A percentile compares a stretch with the other conserved stretches of the same genome.
Conservation (phyloP, 2,888 invertebrate species). For the Pomacea canaliculata region DNA sequence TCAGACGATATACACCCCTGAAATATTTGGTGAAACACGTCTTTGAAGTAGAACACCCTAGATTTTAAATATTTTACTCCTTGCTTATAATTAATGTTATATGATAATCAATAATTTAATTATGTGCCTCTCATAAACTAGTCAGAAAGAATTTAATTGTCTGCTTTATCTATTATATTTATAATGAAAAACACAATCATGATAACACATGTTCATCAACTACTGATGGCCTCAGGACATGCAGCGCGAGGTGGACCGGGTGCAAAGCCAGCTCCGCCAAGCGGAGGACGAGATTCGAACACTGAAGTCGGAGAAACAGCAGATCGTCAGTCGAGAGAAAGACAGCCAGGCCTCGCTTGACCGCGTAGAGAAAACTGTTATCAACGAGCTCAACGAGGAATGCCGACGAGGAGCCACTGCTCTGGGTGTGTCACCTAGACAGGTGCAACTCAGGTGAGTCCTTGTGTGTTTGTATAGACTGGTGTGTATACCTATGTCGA, state of each 20-base stretch:
- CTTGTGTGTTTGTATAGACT: not conserved
- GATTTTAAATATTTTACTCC: too few species aligned
- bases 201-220: too few species aligned
- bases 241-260: conserved; percentile 49
- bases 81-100: too few species aligned
- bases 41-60: too few species aligned
- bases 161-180: too few species aligned
- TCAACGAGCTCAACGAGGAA: conserved; percentile 65
- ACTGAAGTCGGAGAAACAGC: conserved; percentile 48
- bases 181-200: too few species aligned
- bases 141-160: too few species aligned
- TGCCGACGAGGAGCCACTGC: conserved; percentile 58
- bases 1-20: not conserved
- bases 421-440: conserved; percentile 57
- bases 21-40: not conserved
- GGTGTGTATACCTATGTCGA: not conserved
- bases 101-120: too few species aligned
- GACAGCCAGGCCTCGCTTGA: conserved; percentile 47
- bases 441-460: conserved; percentile 56
- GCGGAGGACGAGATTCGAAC: conserved; percentile 58
- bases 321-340: conserved; percentile 45
- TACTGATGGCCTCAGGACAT: conserved; percentile 48
- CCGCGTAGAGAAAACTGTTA: conserved; percentile 53
- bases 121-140: too few species aligned
- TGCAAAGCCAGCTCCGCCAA: conserved; percentile 49